Evolutionary conservation across 2,797 vertebrate genomes (phyloP).

Genomic region (Chelonia mydas): DNA sequence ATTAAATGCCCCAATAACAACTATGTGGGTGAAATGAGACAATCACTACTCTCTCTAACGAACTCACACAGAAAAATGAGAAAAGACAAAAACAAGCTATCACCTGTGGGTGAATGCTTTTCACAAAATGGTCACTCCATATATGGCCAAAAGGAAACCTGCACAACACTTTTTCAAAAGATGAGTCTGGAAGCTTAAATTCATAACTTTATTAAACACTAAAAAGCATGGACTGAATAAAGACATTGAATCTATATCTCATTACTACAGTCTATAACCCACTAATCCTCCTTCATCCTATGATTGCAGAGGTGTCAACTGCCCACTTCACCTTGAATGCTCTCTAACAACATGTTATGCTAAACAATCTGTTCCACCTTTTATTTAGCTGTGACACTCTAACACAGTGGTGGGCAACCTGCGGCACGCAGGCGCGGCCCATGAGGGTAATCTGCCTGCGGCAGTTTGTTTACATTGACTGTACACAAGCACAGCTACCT

Average conservation of each 20-base stretch:
- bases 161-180: background rate
- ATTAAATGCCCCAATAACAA: background rate
- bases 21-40: background rate
- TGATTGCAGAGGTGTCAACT: background rate
- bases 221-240: background rate
- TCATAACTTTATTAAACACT: background rate
- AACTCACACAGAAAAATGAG: background rate
- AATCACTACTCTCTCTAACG: background rate
- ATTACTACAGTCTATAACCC: background rate
- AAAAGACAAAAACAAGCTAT: background rate
- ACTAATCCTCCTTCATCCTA: background rate
- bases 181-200: background rate
- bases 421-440: no score
- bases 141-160: background rate
- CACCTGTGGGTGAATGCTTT: background rate
- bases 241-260: background rate
- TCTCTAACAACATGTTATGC: background rate
- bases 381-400: background rate
- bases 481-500: no score
- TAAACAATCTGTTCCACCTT: background rate
- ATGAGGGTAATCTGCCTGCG: no score
- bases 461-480: no score
- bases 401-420: no score
- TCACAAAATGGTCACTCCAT: background rate
- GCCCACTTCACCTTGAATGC: background rate